phyloP scores from a whole-genome alignment of 2,113 vertebrate genomes.

The Peromyscus californicus region DNA sequence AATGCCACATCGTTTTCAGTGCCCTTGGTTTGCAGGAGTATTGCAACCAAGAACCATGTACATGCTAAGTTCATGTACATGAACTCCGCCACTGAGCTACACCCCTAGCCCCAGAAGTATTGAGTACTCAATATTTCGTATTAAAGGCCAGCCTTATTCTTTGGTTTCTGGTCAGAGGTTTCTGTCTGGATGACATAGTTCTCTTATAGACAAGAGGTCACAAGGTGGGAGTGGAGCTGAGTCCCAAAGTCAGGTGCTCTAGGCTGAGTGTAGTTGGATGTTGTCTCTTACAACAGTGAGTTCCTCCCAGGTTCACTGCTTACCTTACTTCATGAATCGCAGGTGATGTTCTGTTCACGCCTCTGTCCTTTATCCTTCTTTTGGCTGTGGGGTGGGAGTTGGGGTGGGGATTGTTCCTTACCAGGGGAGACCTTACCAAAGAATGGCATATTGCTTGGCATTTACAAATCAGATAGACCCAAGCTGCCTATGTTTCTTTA shows the following conservation, averaged over 20 bases:
- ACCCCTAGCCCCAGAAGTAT: background rate
- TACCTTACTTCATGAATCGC: background rate
- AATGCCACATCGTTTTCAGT: background rate
- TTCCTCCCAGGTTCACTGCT: background rate
- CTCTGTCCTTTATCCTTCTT: background rate
- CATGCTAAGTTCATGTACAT: background rate
- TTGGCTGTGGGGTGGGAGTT: background rate
- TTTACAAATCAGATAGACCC: background rate
- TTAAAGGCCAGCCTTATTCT: background rate
- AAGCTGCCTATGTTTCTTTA: background rate
- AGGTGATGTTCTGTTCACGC: background rate
- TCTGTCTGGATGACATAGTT: background rate
- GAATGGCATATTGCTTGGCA: background rate
- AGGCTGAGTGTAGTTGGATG: background rate
- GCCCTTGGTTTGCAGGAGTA: background rate
- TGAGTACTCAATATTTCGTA: background rate
- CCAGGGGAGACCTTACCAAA: background rate
- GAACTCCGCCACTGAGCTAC: background rate
- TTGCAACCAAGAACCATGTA: no score
- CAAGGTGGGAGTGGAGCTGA: background rate
- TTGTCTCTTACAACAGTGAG: background rate
- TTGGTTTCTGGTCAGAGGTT: conserved; percentile 10
- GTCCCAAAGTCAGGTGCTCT: background rate
- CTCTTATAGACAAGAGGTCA: background rate
- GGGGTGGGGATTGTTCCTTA: background rate